A percentile compares a stretch with the other conserved stretches of the same genome.
phyloP scores from a whole-genome alignment of 2,888 invertebrate genomes.

The Rhyacophila evoluta region DNA sequence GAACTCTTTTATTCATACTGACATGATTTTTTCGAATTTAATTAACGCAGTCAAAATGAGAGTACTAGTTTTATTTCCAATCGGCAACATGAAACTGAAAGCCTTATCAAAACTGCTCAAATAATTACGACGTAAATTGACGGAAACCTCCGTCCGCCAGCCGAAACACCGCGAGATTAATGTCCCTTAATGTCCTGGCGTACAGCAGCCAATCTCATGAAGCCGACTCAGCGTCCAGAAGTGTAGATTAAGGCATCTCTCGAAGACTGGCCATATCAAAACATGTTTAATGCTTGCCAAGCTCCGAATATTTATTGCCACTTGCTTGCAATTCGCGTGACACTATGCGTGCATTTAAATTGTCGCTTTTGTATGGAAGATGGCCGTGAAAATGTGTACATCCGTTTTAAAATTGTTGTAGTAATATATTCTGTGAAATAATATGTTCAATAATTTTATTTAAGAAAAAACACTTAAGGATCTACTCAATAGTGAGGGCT shows the following conservation, averaged over 20 bases:
- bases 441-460: too few relatives aligned
- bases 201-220: background rate
- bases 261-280: background rate
- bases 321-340: background rate
- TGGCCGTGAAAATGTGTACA: background rate
- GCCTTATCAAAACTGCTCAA: background rate
- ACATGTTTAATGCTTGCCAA: background rate
- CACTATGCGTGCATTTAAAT: slow-evolving; percentile 7
- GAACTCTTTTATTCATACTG: too few relatives aligned
- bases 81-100: background rate
- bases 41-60: background rate
- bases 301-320: background rate
- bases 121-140: background rate
- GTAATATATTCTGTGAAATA: too few relatives aligned
- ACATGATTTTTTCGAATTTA: too few relatives aligned
- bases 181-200: background rate
- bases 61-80: background rate
- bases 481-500: too few relatives aligned
- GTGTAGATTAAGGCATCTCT: slow-evolving; percentile 19
- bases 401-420: background rate
- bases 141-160: background rate
- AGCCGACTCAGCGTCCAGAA: background rate
- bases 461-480: too few relatives aligned
- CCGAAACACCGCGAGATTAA: background rate
- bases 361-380: background rate